Base-by-base conservation (phyloP, 2,113 vertebrate species). In the Indri indri region DNA sequence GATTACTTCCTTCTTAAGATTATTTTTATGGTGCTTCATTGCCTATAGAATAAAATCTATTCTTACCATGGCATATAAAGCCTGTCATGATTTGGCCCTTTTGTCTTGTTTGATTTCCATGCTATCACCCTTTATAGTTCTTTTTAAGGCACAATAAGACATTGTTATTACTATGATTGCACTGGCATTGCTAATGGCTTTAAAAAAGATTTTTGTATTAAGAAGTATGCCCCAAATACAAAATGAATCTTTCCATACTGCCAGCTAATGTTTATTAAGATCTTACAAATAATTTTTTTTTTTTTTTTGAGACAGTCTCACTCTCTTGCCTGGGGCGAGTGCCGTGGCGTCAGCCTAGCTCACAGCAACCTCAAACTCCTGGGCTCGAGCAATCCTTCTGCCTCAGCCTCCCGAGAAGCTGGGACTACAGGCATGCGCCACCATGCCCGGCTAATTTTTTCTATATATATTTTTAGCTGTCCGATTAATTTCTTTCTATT, bases 41-140 rank as follows among this genome's bases (percentile, higher is more conserved):
- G 32, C 22, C 47, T 77, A 40, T 65, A 16, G 32, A 7, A 25
- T 66, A 91, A 59, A 87, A 50, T 77, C 50, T 93, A 6, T 95
- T 97, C 17, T 42, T 88, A 88, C 20, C 34, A 2, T 83, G 25
- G 5, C 20, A 10, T 37, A 13, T 40, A 88, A 68, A 1, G 2
- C 61, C 59, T 93, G 61, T 47, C 77, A 66, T 84, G 54, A 77
- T 84, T 88, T 73, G 34, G 6, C 8, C 7, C 14, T 42, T 74
- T 45, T 82, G 50, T 85, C 32, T 84, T 96, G 40, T 85, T 80
- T 90, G 16, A 37, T 83, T 94, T 84, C 45, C 63, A 87, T 95
- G 27, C 25, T 23, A 0, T 84, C 3, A 70, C 14, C 65, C 14
- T 14, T 63, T 70, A 71, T 63, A 50, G 6, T 30, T 8, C 40